Evolutionary conservation across 2,888 invertebrate species (phyloP).

Genomic region (Sphaerophoria rueppellii): DNA sequence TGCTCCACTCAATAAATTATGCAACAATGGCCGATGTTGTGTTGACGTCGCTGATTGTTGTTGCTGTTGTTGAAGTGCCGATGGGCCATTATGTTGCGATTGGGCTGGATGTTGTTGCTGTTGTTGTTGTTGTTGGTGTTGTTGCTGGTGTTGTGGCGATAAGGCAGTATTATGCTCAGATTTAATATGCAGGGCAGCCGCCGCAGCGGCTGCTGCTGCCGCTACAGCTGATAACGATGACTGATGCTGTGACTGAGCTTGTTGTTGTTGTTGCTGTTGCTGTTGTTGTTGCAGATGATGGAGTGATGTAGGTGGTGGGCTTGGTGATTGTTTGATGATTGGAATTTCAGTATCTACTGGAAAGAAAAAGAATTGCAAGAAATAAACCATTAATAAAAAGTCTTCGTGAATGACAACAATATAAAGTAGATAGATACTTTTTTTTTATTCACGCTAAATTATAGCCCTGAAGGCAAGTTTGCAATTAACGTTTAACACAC

Average conservation of each 20-base stretch:
- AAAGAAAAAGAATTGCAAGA: conserved; percentile 68
- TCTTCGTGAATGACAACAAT: neutral
- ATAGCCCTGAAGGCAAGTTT: conserved; percentile 58
- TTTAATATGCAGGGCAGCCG: conserved; percentile 80
- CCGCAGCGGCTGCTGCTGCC: conserved; percentile 74
- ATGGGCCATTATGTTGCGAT: conserved; percentile 67
- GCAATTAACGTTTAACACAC: conserved; percentile 56
- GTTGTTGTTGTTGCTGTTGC: conserved; percentile 77
- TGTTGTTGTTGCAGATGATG: conserved; percentile 77
- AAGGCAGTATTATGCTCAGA: conserved; percentile 80
- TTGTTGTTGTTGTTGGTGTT: conserved; percentile 75
- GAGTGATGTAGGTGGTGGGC: conserved; percentile 81
- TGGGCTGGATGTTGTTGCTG: conserved; percentile 75
- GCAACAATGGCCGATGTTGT: conserved; percentile 81
- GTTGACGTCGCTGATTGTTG: conserved; percentile 79
- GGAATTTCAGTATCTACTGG: conserved; percentile 82
- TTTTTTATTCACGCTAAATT: conserved; percentile 51
- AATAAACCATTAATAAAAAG: conserved; percentile 21
- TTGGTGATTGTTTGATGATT: conserved; percentile 82
- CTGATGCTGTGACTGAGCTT: conserved; percentile 76
- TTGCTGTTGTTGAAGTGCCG: conserved; percentile 77
- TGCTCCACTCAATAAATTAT: conserved; percentile 82
- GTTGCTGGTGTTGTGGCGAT: conserved; percentile 78
- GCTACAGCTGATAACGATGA: conserved; percentile 73
- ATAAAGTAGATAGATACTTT: neutral